Conservation (phyloP, 2,888 invertebrate genomes). For the Andrena dorsata region DNA sequence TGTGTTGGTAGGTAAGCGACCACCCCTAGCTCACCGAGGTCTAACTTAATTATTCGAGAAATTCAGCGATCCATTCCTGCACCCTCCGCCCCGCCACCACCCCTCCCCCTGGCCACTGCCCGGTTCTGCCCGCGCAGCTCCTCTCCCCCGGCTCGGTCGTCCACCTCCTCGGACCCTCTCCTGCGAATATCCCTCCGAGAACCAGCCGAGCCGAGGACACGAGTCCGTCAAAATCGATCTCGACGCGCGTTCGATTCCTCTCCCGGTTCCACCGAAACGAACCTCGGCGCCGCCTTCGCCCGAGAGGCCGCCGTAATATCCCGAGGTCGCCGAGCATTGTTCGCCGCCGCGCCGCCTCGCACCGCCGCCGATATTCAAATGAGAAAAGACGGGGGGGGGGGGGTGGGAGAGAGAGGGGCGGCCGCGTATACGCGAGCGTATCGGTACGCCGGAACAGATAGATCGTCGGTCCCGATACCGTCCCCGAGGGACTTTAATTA, state of each 20-base stretch:
- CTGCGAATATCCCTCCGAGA: constrained; percentile 39
- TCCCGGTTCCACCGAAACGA: background rate
- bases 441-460: constrained; percentile 71
- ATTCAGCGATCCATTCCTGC: constrained; percentile 84
- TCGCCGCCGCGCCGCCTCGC: constrained; percentile 34
- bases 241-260: constrained; percentile 15
- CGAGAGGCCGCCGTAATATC: constrained; percentile 1
- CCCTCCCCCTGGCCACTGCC: constrained; percentile 33
- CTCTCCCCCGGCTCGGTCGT: constrained; percentile 29
- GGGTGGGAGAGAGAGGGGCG: constrained; percentile 25
- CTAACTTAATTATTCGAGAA: constrained; percentile 85
- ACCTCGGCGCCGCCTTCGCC: background rate
- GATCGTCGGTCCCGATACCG: constrained; percentile 75
- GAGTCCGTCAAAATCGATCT: constrained; percentile 58
- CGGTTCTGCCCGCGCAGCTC: constrained; percentile 32
- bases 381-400: constrained; percentile 16
- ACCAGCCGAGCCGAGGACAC: constrained; percentile 19
- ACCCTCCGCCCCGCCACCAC: constrained; percentile 63
- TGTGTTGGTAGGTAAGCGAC: constrained; percentile 84
- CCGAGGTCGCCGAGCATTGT: constrained; percentile 52
- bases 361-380: constrained; percentile 54
- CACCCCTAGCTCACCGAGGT: constrained; percentile 80
- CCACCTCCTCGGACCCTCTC: constrained; percentile 49
- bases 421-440: constrained; percentile 38
- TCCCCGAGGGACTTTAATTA: constrained; percentile 82